Percentiles rank a stretch among this genome's conserved stretches.
phyloP scores from a whole-genome alignment of 2,113 vertebrate genomes.

The Pagrus major region DNA sequence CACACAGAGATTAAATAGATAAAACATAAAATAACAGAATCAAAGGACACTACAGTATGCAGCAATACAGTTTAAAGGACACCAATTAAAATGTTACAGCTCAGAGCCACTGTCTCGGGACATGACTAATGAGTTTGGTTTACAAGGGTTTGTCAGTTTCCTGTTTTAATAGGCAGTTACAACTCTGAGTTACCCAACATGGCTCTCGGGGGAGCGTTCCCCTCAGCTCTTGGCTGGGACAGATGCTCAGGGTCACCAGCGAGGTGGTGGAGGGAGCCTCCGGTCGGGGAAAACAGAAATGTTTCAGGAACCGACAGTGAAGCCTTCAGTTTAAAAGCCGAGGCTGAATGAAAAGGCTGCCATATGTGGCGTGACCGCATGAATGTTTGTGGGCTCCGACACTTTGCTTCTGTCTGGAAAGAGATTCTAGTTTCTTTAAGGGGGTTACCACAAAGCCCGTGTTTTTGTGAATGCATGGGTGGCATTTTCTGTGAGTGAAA shows the following conservation, averaged over 20 bases:
- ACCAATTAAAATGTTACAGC: conserved; percentile 69
- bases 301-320: conserved; percentile 54
- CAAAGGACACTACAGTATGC: neutral
- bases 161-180: conserved; percentile 76
- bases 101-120: conserved; percentile 62
- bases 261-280: conserved; percentile 68
- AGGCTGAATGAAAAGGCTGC: conserved; percentile 52
- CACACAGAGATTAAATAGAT: neutral
- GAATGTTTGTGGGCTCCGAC: conserved; percentile 75
- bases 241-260: conserved; percentile 70
- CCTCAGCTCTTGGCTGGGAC: conserved; percentile 57
- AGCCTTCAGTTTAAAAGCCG: conserved; percentile 43
- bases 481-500: conserved; percentile 61
- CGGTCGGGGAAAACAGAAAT: conserved; percentile 67
- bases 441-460: conserved; percentile 50
- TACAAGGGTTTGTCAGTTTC: conserved; percentile 76
- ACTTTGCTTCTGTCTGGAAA: conserved; percentile 74
- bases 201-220: conserved; percentile 70
- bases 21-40: conserved; percentile 6
- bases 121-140: conserved; percentile 80
- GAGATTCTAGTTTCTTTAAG: conserved; percentile 58
- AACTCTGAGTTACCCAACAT: conserved; percentile 71
- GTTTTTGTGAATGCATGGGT: conserved; percentile 58
- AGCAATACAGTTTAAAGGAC: conserved; percentile 18
- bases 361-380: conserved; percentile 71